These are phyloP conservation scores for Variabilichromis moorii DNA, from an alignment of 2,113 vertebrate genomes.

Conservation along the genomic window DNA sequence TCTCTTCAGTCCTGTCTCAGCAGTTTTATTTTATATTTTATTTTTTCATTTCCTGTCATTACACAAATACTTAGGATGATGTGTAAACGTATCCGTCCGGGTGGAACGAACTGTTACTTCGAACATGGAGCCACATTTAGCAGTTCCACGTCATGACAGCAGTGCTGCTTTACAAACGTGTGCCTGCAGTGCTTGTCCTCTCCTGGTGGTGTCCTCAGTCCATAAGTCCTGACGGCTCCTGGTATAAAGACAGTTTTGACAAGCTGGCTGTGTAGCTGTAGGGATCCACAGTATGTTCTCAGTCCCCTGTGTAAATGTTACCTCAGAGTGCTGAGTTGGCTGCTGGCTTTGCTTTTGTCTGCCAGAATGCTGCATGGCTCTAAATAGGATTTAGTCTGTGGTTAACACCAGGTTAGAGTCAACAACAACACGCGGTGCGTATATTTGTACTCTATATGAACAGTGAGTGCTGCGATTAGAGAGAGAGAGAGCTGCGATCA, in stretches of 20 bases:
- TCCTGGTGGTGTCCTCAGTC: conserved; percentile 52
- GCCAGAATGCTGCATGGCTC: conserved; percentile 36
- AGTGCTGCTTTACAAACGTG: not conserved
- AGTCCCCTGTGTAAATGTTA: conserved; percentile 59
- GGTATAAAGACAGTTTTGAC: conserved; percentile 18
- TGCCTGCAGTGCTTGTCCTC: not conserved
- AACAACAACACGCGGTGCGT: conserved; percentile 7
- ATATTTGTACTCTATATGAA: conserved; percentile 25
- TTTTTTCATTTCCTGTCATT: not conserved
- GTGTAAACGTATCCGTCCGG: not conserved
- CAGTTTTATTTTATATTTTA: not conserved
- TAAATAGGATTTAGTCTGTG: conserved; percentile 53
- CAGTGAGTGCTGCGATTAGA: not conserved
- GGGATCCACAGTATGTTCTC: conserved; percentile 50
- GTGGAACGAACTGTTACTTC: not conserved
- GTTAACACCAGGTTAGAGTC: conserved; percentile 51
- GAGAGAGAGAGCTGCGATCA: not conserved
- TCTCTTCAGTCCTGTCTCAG: not conserved
- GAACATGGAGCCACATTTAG: not conserved
- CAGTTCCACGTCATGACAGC: not conserved
- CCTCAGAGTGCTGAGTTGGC: conserved; percentile 57
- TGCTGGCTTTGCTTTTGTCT: conserved; percentile 53
- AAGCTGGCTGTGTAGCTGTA: conserved; percentile 42
- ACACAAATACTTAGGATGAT: not conserved
- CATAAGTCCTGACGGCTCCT: not conserved